These are phyloP conservation scores for Auanema sp. DNA, from an alignment of 2,888 invertebrate genomes.

Conservation along the genomic window DNA sequence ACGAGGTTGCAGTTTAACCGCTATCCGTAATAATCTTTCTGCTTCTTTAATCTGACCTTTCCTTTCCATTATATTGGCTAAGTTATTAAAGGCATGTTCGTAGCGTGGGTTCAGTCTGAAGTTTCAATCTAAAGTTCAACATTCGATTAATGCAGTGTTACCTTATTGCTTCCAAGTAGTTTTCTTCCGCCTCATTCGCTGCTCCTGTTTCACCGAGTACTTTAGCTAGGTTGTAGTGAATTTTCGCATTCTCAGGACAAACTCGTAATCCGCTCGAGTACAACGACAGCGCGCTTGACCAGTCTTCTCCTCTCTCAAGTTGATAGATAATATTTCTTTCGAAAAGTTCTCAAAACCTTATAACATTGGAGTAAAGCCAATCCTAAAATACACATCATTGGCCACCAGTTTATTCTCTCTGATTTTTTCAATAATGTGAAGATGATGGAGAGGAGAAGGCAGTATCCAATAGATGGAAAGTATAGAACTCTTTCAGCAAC, in stretches of 20 bases:
- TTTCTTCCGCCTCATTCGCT: conserved; percentile 74
- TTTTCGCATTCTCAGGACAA: conserved; percentile 90
- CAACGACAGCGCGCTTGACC: conserved; percentile 66
- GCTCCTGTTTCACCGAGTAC: conserved; percentile 77
- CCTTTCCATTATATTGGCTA: conserved; percentile 75
- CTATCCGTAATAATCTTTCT: conserved; percentile 27
- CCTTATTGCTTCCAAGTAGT: conserved; percentile 70
- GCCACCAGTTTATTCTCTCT: not conserved
- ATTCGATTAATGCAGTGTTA: conserved; percentile 17
- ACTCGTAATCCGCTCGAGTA: conserved; percentile 82
- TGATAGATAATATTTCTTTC: conserved; percentile 23
- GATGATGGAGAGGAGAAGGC: conserved; percentile 23
- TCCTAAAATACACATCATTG: not conserved
- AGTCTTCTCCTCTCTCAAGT: conserved; percentile 45
- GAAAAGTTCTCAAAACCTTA: conserved; percentile 7
- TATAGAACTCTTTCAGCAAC: conserved; percentile 84
- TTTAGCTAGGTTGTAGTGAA: conserved; percentile 86
- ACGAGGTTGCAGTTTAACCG: conserved; percentile 70
- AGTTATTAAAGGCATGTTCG: conserved; percentile 90
- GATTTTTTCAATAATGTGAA: conserved; percentile 4
- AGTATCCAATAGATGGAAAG: conserved; percentile 78
- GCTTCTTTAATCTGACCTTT: conserved; percentile 33
- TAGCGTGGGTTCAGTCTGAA: conserved; percentile 77
- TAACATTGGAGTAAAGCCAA: not conserved
- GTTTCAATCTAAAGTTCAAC: conserved; percentile 9